Percentiles rank a stretch among this genome's conserved stretches.
These are phyloP conservation scores for Mormyrus hasselquistii DNA, from an alignment of 2,797 vertebrate genomes.

Conservation along the genomic window DNA sequence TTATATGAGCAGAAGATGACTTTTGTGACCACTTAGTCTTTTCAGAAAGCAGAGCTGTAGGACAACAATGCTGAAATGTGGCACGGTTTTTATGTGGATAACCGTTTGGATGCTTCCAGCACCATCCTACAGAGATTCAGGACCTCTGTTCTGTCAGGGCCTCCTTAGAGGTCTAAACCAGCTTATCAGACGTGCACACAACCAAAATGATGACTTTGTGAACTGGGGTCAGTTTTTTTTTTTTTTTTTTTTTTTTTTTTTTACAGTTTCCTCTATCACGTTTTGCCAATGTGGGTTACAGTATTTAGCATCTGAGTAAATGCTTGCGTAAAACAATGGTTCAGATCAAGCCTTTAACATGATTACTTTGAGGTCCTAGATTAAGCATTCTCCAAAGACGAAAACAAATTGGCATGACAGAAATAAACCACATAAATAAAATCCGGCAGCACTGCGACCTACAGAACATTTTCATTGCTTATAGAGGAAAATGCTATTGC, in stretches of 20 bases:
- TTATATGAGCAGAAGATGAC: neutral
- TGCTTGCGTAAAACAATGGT: constrained; percentile 43
- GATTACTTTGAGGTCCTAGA: constrained; percentile 57
- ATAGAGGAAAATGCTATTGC: neutral
- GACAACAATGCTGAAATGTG: neutral
- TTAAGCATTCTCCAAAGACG: constrained; percentile 52
- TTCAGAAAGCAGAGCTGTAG: neutral
- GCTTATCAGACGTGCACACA: neutral
- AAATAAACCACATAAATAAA: neutral
- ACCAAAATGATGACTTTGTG: neutral
- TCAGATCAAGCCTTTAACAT: constrained; percentile 51
- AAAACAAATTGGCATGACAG: neutral
- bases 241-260: neutral
- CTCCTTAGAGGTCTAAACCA: neutral
- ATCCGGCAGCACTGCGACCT: neutral
- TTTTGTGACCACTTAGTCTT: neutral
- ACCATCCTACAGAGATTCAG: neutral
- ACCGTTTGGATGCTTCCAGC: neutral
- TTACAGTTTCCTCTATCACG: neutral
- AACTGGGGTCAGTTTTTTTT: neutral
- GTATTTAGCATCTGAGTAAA: neutral
- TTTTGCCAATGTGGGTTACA: neutral
- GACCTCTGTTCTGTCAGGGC: neutral
- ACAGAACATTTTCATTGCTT: neutral
- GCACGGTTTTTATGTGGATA: neutral